Evolutionary conservation across 2,113 vertebrate species (phyloP).

Genomic region (Carassius gibelio): DNA sequence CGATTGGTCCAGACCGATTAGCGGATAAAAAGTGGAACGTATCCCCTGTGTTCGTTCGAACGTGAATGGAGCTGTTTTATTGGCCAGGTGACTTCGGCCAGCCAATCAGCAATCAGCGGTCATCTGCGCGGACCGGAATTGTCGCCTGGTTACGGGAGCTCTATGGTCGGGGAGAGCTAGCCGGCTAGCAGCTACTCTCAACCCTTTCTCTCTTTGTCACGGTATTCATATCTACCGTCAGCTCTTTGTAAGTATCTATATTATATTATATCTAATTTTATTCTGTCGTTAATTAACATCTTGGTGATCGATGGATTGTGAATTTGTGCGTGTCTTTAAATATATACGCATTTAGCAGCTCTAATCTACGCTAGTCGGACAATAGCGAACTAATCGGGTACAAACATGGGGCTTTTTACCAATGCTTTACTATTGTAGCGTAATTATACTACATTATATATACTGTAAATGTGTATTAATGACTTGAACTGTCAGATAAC

Average conservation of each 20-base stretch:
- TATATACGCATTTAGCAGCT: conserved; percentile 11
- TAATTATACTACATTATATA: neutral
- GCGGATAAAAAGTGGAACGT: neutral
- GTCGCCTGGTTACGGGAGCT: conserved; percentile 38
- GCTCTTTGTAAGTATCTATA: conserved; percentile 42
- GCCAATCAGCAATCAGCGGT: conserved; percentile 17
- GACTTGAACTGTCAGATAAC: neutral
- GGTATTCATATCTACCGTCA: conserved; percentile 35
- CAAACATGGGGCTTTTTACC: neutral
- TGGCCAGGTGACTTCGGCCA: neutral
- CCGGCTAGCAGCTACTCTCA: conserved; percentile 28
- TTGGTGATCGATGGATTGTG: neutral
- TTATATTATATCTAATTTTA: neutral
- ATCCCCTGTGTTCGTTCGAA: no score
- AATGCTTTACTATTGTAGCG: neutral
- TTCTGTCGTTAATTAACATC: neutral
- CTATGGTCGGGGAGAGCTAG: conserved; percentile 13
- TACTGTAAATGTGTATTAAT: neutral
- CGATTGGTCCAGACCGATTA: neutral
- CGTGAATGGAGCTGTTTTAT: neutral
- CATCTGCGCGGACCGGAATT: conserved; percentile 9
- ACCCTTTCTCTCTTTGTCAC: neutral
- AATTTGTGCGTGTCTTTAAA: neutral
- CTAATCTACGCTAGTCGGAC: conserved; percentile 1
- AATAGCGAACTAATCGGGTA: neutral